Base-by-base conservation (phyloP, 2,888 invertebrate species). In the Sceliomorpha sp. region DNA sequence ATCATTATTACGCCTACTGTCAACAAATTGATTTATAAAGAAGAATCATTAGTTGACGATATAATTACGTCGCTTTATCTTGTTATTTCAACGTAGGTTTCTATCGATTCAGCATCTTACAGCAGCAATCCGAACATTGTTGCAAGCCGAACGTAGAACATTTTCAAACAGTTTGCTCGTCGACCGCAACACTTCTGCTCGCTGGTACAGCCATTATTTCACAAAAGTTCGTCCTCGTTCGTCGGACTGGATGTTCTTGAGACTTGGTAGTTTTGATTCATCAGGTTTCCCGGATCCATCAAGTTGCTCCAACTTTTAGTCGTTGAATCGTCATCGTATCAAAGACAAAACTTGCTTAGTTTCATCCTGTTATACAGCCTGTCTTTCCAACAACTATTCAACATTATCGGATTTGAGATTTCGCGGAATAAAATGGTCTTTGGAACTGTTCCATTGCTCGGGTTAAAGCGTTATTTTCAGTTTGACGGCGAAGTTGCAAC, bases 291-390 rank as follows among this genome's bases (percentile, higher is more conserved):
- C 56, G 31, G 56, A 56, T 56, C 50, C 48, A 59, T 68, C 60
- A 68, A 40, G 32, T 39, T 50, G 32, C 60, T 37, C 32, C 12
- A 51, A 68, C 45, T 60, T 68, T 56, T 39, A 29, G 36, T 62
- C 68, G 68, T 62, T 68, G 55, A 68, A 62, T 68, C 62, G 62
- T 62, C 56, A 40, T 60, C 48, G 50, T 48, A 48, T 55, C 48
- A 55, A 50, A 50, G 67, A 45, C 60, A 42, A 60, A 60, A 48
- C 50, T 67, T 39, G 34, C 17, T 36, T 60, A 68, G 55, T 67
- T 67, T 55, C 55, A 67, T 67, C 55, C 42, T 48, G 66, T 67
- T 60, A 67, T 42, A 60, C 50, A 36, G 58, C 50, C 53, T 24
- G 47, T 37, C 53, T 51, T 40, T 48, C 42, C 39, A 55, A 53